Conservation (phyloP, 2,113 vertebrate genomes). For the Falcunculus frontatus region DNA sequence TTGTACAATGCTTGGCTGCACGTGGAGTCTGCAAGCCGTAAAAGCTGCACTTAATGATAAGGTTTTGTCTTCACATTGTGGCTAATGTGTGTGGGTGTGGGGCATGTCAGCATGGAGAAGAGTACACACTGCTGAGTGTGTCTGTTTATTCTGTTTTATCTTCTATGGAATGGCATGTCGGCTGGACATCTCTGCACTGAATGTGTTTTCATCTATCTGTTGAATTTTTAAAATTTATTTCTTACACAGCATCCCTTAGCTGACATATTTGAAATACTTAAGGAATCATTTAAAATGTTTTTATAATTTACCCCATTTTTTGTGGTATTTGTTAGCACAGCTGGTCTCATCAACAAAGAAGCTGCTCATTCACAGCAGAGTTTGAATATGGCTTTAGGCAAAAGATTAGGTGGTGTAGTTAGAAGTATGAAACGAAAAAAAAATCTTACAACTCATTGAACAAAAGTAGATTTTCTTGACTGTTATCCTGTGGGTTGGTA, state of each 20-base stretch:
- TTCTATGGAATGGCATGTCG: not conserved
- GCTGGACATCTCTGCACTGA: not conserved
- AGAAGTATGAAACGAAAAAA: not conserved
- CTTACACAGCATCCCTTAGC: not conserved
- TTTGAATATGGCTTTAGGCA: not conserved
- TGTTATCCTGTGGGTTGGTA: not conserved
- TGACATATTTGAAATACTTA: not conserved
- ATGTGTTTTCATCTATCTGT: not conserved
- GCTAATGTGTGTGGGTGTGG: not conserved
- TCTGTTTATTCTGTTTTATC: not conserved
- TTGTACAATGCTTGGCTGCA: not conserved
- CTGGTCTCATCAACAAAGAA: not conserved
- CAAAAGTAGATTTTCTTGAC: not conserved
- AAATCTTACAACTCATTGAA: not conserved
- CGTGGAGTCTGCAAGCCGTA: not conserved
- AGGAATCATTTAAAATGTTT: not conserved
- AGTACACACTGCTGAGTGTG: not conserved
- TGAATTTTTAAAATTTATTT: not conserved
- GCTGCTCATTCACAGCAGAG: not conserved
- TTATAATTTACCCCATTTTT: not conserved
- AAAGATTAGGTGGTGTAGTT: not conserved
- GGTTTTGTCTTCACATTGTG: not conserved
- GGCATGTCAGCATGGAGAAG: not conserved
- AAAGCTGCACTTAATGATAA: not conserved
- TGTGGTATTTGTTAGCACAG: not conserved